phyloP scores from a whole-genome alignment of 2,888 invertebrate species.

The Phania funesta region DNA sequence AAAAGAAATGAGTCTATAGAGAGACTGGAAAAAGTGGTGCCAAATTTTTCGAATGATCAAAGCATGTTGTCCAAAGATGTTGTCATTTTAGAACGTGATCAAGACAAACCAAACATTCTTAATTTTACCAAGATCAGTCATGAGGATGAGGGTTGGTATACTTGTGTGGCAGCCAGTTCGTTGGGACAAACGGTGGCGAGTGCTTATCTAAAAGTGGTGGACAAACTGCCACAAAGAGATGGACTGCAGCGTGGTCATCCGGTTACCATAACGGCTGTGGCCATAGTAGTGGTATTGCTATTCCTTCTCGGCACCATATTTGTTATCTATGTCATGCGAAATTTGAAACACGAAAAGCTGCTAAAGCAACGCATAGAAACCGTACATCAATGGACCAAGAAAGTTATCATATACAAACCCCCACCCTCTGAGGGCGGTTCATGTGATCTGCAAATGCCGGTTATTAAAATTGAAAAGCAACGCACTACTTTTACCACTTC shows the following conservation, averaged over 20 bases:
- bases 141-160: slow-evolving; percentile 96
- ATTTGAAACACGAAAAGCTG: slow-evolving; percentile 88
- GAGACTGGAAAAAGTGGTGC: slow-evolving; percentile 68
- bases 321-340: slow-evolving; percentile 85
- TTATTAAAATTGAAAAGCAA: slow-evolving; percentile 95
- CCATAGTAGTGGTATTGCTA: slow-evolving; percentile 82
- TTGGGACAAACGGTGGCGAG: slow-evolving; percentile 89
- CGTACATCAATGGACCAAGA: slow-evolving; percentile 94
- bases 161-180: slow-evolving; percentile 94
- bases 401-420: slow-evolving; percentile 92
- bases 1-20: slow-evolving; percentile 70
- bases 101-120: slow-evolving; percentile 83
- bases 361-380: slow-evolving; percentile 91
- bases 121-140: slow-evolving; percentile 91
- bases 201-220: slow-evolving; percentile 91
- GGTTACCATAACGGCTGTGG: slow-evolving; percentile 83
- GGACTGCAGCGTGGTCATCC: slow-evolving; percentile 81
- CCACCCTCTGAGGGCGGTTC: slow-evolving; percentile 77
- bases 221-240: slow-evolving; percentile 72
- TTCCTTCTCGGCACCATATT: slow-evolving; percentile 79
- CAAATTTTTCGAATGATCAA: slow-evolving; percentile 56
- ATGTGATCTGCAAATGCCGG: slow-evolving; percentile 84
- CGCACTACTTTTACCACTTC: slow-evolving; percentile 85
- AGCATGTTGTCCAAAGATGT: slow-evolving; percentile 56
- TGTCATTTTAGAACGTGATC: slow-evolving; percentile 67